Base-by-base conservation (phyloP, 64 coral and sea anemone genomes). In the Montipora foliosa region DNA sequence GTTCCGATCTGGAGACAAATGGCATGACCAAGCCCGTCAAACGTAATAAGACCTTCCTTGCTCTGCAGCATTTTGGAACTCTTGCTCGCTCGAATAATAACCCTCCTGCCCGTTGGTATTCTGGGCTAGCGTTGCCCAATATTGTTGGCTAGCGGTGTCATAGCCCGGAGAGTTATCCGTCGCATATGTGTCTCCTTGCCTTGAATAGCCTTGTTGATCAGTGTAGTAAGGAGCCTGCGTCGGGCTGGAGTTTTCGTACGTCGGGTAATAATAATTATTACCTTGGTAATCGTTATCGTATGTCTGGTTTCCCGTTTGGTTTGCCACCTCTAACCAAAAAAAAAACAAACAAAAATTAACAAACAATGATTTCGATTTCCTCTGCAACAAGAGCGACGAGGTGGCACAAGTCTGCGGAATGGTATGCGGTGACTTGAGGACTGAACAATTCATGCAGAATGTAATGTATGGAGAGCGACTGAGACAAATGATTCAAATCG, bases 241-340 rank as follows among this genome's bases (percentile, higher is more conserved):
- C 64, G 49, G 80, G 64, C 57, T 44, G 12, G 62, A n/a, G 46
- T 89, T 48, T 8, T 49, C 47, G 15, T 22, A 29, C 3, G 50
- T 13, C 15, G 19, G 6, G 53, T 6, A 12, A 12, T 55, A 55
- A 55, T 55, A 29, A 29, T 68, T 16, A 51, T 51, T 58, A 44
- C 51, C 87, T 76, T 89, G 72, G 72, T 89, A 76, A 77, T 51
- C 74, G 48, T 89, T 61, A 37, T 37, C 37, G n/a, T 72, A 61
- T 3, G 87, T 51, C 59, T 89, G 87, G 57, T 89, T 71, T 13
- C 9, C 17, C 17, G 21, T 62, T 16, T 64, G 12, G 25, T 82
- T 82, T 25, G 76, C 6, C 8, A 76, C 76, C 17, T 78, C 76
- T 78, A 46, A 78, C 12, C 6, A 47, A 49, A 49, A 76, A 49